phyloP scores from a whole-genome alignment of 2,888 invertebrate species.

The Caenorhabditis parvicauda region DNA sequence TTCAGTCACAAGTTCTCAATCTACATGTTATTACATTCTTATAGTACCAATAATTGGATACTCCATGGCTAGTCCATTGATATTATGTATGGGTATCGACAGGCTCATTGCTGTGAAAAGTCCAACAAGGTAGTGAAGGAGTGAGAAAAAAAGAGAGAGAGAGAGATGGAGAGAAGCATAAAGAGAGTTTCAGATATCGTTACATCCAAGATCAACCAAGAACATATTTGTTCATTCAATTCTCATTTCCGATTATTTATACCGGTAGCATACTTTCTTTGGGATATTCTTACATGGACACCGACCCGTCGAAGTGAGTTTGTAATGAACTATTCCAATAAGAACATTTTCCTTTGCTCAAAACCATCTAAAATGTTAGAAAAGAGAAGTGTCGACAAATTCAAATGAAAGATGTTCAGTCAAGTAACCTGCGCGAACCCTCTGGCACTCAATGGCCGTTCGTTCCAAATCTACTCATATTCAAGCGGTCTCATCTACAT shows the following conservation, averaged over 20 bases:
- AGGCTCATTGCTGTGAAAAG: slow-evolving; percentile 19
- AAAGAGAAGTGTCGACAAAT: too few species aligned
- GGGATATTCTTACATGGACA: too few species aligned
- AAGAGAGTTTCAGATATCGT: slow-evolving; percentile 16
- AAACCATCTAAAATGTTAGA: too few species aligned
- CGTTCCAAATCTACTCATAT: slow-evolving; percentile 12
- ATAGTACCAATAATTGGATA: slow-evolving; percentile 18
- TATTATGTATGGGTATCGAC: slow-evolving; percentile 17
- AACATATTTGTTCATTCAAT: slow-evolving; percentile 8
- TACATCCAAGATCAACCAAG: slow-evolving; percentile 10
- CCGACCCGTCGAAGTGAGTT: too few species aligned
- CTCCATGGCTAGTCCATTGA: slow-evolving; percentile 17
- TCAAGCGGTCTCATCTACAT: slow-evolving; percentile 13
- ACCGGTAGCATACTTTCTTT: slow-evolving; percentile 1
- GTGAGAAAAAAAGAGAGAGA: too few species aligned
- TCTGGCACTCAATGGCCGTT: slow-evolving; percentile 9
- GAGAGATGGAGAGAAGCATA: too few species aligned
- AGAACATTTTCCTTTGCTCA: too few species aligned
- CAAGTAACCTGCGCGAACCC: slow-evolving; percentile 14
- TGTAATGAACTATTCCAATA: too few species aligned
- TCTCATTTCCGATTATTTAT: slow-evolving; percentile 13
- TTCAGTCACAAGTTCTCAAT: slow-evolving; percentile 17
- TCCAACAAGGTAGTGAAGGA: slow-evolving; percentile 1
- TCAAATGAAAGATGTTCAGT: too few species aligned
- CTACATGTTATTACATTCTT: slow-evolving; percentile 17